Base-by-base conservation (phyloP, 2,113 vertebrate genomes). In the Sakesphorus luctuosus region DNA sequence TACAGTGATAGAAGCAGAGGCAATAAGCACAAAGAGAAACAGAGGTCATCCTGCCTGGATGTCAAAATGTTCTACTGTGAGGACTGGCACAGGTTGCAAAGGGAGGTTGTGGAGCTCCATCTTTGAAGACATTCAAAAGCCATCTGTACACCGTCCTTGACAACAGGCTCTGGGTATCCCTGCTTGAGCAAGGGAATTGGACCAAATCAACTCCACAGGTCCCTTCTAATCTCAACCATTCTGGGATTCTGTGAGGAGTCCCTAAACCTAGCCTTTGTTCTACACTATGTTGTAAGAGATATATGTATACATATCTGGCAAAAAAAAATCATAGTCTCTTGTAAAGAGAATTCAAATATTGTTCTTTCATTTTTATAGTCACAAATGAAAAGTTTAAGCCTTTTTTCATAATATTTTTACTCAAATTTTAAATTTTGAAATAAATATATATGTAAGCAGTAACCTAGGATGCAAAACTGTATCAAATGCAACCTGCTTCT, bases 91-190 rank as follows among this genome's bases (percentile, higher is more conserved):
- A 44, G 31, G 10, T 74, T 87, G 5, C 18, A 46, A 62, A 61
- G 6, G 4, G 20, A 65, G 2, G 13, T 14, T 40, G 18, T 50
- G 16, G 28, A 50, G 4, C 56, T 13, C 28, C 3, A 5, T 40
- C 4, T 19, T 13, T 76, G 52, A 23, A 62, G n/a, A 62, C 5
- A 21, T 47, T 76, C 21, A 43, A 68, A 80, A 68, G 5, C 19
- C 44, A 24, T 47, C 35, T 71, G 13, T 19, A 75, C 16, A 26
- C 0, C 0, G 8, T 25, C 31, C 9, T 40, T 61, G 35, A 21
- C 35, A 87, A 17, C 11, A 1, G 13, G 59, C 3, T 74, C 6
- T 49, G 31, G 17, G 9, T 28, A 55, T 13, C 4, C 21, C 17
- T 74, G 15, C 26, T 53, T 44, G 24, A 61, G 38, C 14, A n/a